Base-by-base conservation (phyloP, 2,797 vertebrate genomes). In the Phoxinus dragarum region DNA sequence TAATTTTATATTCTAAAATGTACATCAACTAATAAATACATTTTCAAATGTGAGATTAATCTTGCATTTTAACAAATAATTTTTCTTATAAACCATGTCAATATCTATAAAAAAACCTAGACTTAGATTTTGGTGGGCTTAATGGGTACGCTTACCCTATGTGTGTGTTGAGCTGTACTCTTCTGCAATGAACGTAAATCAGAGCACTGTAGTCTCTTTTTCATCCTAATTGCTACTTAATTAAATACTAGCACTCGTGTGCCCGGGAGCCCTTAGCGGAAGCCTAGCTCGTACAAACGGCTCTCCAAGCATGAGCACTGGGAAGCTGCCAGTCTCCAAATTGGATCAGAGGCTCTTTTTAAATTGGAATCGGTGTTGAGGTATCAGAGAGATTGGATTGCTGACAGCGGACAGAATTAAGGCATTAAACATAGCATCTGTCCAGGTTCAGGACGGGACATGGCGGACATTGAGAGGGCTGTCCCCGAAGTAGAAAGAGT, bases 341-440 rank as follows among this genome's bases (percentile, higher is more conserved):
- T 91, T 91, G 89, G 89, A 90, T 90, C 88, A 87, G 77, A 84
- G 85, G 56, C 89, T 88, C 82, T 86, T 87, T 89, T 90, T 88
- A 91, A 90, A 91, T 92, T 89, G 87, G 89, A 91, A 90, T 87
- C 54, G 17, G 81, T 90, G 88, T 90, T 88, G 88, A 90, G 85
- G 88, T 89, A 91, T 91, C 89, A 88, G 81, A 90, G 89, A 88
- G 82, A 88, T 86, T 89, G 83, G 85, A 89, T 75, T 79, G 89
- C 88, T 90, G 90, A 89, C 88, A 90, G 81, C 38, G 67, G 87
- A 84, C 78, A 86, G 88, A 91, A 90, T 91, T 89, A 90, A 89
- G 86, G 89, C 89, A 90, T 90, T 91, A 91, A 88, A 87, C 84
- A 79, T 61, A 87, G 88, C 89, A 91, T 89, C 91, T 91, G 90